These are phyloP conservation scores for Ophraella communa DNA, from an alignment of 2,888 invertebrate species.

Conservation along the genomic window DNA sequence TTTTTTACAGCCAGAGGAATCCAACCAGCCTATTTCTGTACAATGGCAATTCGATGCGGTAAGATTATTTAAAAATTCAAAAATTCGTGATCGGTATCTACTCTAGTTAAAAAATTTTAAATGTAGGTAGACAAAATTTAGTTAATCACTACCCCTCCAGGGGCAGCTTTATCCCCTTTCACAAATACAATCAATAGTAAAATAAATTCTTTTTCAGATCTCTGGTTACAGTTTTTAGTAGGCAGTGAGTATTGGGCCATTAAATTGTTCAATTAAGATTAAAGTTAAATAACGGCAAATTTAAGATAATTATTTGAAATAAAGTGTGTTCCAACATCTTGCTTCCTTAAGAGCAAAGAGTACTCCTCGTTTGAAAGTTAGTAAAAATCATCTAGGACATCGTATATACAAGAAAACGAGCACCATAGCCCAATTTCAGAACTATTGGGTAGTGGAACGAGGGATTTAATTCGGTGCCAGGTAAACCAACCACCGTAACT, in stretches of 20 bases:
- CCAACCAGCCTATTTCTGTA: conserved; percentile 38
- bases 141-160: conserved; percentile 17
- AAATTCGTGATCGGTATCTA: conserved; percentile 16
- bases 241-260: conserved; percentile 12
- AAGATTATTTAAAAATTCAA: conserved; percentile 31
- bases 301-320: too few relatives aligned
- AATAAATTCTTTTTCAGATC: not conserved
- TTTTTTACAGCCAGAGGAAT: conserved; percentile 40
- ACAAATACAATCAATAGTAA: conserved; percentile 3
- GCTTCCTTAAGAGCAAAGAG: too few relatives aligned
- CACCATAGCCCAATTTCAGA: too few relatives aligned
- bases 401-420: too few relatives aligned
- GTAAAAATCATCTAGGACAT: too few relatives aligned
- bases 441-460: too few relatives aligned
- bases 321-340: too few relatives aligned
- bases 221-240: conserved; percentile 6
- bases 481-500: too few relatives aligned
- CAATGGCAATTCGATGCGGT: conserved; percentile 42
- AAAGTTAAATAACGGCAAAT: not conserved
- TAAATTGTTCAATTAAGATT: not conserved
- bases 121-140: conserved; percentile 8
- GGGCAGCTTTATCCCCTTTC: conserved; percentile 22
- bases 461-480: too few relatives aligned
- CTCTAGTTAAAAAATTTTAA: not conserved
- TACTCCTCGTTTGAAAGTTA: too few relatives aligned